Evolutionary conservation across 2,888 invertebrate species (phyloP).

Genomic region (Nycteola revayana): DNA sequence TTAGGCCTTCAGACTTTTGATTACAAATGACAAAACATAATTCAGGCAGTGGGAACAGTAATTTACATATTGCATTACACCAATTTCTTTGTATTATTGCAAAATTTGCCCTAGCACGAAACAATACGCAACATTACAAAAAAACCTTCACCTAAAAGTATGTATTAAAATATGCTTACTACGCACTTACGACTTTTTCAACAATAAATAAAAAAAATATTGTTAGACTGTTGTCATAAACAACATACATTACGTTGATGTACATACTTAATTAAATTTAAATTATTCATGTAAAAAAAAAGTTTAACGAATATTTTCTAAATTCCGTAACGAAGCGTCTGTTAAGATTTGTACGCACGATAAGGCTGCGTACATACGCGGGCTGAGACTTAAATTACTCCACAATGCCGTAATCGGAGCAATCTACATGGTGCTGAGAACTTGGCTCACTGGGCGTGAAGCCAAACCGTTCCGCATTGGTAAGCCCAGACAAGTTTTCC

Average conservation of each 20-base stretch:
- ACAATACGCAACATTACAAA: conserved; percentile 6
- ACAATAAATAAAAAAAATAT: too few relatives aligned
- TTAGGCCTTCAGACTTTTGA: conserved; percentile 11
- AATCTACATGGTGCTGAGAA: conserved; percentile 62
- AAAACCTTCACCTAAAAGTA: conserved; percentile 21
- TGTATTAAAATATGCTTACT: conserved; percentile 8
- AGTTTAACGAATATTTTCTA: conserved; percentile 38
- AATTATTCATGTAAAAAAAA: conserved; percentile 39
- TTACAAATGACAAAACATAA: conserved; percentile 17
- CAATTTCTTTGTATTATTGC: conserved; percentile 7
- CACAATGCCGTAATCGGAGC: conserved; percentile 61
- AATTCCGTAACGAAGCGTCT: conserved; percentile 38
- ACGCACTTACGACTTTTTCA: too few relatives aligned
- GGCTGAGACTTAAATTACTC: conserved; percentile 55
- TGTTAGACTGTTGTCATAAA: too few relatives aligned
- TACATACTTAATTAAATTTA: conserved; percentile 39
- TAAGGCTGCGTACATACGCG: conserved; percentile 42
- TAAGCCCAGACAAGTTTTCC: conserved; percentile 65
- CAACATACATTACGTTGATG: neutral
- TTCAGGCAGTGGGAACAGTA: conserved; percentile 16
- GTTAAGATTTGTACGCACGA: conserved; percentile 42
- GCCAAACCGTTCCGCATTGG: conserved; percentile 67
- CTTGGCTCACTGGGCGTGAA: conserved; percentile 67
- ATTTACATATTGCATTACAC: conserved; percentile 16
- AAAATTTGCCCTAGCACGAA: conserved; percentile 4